Evolutionary conservation across 2,113 vertebrate species (phyloP).

Genomic region (Amphiprion ocellaris): DNA sequence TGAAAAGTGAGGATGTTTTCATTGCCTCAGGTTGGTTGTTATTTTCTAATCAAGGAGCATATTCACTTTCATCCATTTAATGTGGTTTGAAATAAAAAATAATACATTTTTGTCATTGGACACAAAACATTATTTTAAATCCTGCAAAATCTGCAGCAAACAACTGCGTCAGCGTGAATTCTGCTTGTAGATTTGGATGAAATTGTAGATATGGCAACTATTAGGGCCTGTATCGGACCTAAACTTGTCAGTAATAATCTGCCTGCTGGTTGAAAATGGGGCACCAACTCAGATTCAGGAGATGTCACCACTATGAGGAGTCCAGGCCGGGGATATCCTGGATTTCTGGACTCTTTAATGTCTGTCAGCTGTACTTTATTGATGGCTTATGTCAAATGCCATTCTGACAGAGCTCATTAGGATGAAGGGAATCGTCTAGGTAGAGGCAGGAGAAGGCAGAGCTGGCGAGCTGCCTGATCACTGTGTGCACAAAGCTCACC

Average conservation of each 20-base stretch:
- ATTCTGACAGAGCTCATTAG: conserved; percentile 85
- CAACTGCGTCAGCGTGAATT: not conserved
- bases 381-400: conserved; percentile 86
- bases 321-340: conserved; percentile 48
- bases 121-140: not conserved
- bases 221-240: not conserved
- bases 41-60: conserved; percentile 23
- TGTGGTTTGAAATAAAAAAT: conserved; percentile 25
- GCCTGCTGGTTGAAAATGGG: conserved; percentile 1
- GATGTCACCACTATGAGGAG: conserved; percentile 17
- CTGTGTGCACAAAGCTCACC: conserved; percentile 74
- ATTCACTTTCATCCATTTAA: not conserved
- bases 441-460: conserved; percentile 78
- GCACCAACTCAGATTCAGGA: conserved; percentile 23
- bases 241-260: not conserved
- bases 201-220: not conserved
- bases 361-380: conserved; percentile 82
- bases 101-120: not conserved
- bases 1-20: conserved; percentile 31
- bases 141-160: not conserved
- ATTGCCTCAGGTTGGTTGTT: conserved; percentile 20
- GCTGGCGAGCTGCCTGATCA: conserved; percentile 73
- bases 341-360: conserved; percentile 64
- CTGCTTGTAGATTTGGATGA: not conserved
- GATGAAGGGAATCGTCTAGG: conserved; percentile 76